phyloP scores from a whole-genome alignment of 2,113 vertebrate species.

The Clarias gariepinus region DNA sequence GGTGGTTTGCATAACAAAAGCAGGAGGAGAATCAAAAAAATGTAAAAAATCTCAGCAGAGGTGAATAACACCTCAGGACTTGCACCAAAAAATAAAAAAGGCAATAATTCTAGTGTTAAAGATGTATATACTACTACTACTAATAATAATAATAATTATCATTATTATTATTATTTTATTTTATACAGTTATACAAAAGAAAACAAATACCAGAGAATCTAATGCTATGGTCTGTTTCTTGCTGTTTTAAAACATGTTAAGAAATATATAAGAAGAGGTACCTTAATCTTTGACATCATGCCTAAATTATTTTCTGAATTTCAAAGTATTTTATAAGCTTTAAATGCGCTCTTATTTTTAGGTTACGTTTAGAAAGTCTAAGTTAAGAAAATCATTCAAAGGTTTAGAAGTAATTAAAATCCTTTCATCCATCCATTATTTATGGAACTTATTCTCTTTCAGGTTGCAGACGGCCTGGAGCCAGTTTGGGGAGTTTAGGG shows the following conservation, averaged over 20 bases:
- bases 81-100: too few species aligned
- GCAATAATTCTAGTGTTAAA: too few species aligned
- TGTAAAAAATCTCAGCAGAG: too few species aligned
- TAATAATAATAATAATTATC: too few species aligned
- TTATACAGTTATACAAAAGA: background rate
- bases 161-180: too few species aligned
- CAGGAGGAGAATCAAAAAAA: too few species aligned
- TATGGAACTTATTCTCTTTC: too few species aligned
- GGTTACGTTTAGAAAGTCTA: background rate
- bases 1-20: too few species aligned
- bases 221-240: background rate
- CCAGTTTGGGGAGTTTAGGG: too few species aligned
- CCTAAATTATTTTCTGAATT: background rate
- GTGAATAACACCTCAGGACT: too few species aligned
- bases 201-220: background rate
- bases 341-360: background rate
- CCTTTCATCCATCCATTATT: too few species aligned
- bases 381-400: background rate
- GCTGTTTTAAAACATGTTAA: background rate
- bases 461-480: too few species aligned
- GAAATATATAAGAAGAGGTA: background rate
- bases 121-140: background rate
- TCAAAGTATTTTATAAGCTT: background rate
- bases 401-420: background rate
- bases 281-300: background rate